Base-by-base conservation (phyloP, 2,113 vertebrate species). In the Perca schrenkii region DNA sequence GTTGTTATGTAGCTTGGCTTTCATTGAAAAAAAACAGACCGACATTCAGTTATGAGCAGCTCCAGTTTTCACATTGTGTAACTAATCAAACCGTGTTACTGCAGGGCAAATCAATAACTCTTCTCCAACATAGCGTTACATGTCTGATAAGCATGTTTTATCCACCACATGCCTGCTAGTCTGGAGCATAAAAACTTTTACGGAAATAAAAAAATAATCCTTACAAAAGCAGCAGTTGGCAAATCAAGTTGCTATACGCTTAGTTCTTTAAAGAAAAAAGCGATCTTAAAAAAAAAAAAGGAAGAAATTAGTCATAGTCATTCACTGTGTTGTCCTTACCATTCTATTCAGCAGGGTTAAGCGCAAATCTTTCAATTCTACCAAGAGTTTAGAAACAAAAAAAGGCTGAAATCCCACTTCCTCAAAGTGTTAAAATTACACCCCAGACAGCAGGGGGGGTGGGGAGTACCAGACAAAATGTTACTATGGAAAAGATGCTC, bases 21-120 rank as follows among this genome's bases (percentile, higher is more conserved):
- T 72, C 64, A 68, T 47, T 84, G 62, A 84, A 90, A 83, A 83
- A 61, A 36, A 31, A 77, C 4, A 62, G 31, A 34, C 31, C 28
- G 60, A 40, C 67, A 70, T 76, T 72, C 82, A 75, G 47, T 81
- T 80, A 46, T 46, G 77, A 81, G 56, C 52, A 69, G 76, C 58
- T 83, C 57, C 61, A 58, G 83, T 82, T 80, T 78, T 52, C 66
- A 25, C 70, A 74, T 83, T 83, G 58, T 83, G 83, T 65, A 83
- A 89, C 78, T 53, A 77, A 86, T 79, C 80, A 80, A 78, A 87
- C 34, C 25, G 10, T 6, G 22, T 43, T 56, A 69, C 86, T 58
- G 69, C 49, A 65, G 83, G 62, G 63, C 65, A 56, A 88, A 94
- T 92, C 90, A 80, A 92, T 90, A 85, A 52, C 79, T 63, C 77